Conservation (phyloP, 2,888 invertebrate species). For the Calameuta pallipes region DNA sequence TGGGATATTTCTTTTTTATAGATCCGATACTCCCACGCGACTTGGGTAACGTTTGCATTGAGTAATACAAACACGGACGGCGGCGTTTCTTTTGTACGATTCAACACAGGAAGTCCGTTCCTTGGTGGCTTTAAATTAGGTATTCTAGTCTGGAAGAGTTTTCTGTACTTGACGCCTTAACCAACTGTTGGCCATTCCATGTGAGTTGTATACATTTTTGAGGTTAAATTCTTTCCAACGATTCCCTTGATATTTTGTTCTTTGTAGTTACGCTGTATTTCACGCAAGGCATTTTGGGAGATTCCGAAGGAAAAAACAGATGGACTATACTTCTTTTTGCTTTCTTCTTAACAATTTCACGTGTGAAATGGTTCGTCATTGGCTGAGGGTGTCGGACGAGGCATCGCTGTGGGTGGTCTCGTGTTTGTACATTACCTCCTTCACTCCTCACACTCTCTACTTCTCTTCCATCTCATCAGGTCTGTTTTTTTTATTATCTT, state of each 20-base stretch:
- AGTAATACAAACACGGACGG: constrained; percentile 29
- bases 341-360: constrained; percentile 38
- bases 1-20: not conserved
- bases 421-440: constrained; percentile 49
- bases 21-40: not conserved
- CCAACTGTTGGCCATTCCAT: not conserved
- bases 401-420: constrained; percentile 52
- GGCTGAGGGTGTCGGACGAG: constrained; percentile 35
- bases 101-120: constrained; percentile 25
- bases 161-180: not conserved
- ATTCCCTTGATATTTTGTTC: not conserved
- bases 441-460: constrained; percentile 24
- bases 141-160: not conserved
- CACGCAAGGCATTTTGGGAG: not conserved
- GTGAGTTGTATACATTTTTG: not conserved
- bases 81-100: constrained; percentile 31
- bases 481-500: constrained; percentile 29
- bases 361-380: constrained; percentile 42
- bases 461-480: constrained; percentile 13
- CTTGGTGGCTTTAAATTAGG: not conserved
- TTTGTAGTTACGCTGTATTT: not conserved
- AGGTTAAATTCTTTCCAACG: not conserved
- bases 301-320: not conserved
- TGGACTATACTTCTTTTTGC: not conserved
- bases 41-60: constrained; percentile 22